Percentiles rank a stretch among this genome's conserved stretches.
Conservation (phyloP, 2,888 invertebrate species). For the Ametastegia equiseti region DNA sequence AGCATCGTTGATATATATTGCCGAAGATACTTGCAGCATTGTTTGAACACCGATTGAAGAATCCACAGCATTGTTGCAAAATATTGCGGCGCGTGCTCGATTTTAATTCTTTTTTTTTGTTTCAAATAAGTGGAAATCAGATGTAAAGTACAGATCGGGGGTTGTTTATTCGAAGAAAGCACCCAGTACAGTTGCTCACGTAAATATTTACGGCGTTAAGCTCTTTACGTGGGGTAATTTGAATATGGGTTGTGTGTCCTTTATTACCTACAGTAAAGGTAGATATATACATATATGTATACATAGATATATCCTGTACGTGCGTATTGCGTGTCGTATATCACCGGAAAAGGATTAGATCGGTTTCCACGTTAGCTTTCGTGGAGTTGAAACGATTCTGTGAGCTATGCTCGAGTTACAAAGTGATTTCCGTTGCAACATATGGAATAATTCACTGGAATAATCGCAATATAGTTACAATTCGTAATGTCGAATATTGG, state of each 20-base stretch:
- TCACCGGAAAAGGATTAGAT: constrained; percentile 23
- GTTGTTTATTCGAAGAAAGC: neutral
- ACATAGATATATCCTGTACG: neutral
- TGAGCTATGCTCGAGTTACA: neutral
- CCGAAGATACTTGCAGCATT: too few species aligned
- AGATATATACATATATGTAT: too few species aligned
- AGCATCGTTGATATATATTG: too few species aligned
- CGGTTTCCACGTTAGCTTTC: neutral
- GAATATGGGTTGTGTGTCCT: neutral
- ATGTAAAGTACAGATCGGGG: neutral
- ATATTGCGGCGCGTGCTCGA: too few species aligned
- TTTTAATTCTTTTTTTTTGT: too few species aligned
- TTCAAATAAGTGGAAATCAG: too few species aligned
- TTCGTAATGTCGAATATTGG: too few species aligned
- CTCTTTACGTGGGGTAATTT: neutral
- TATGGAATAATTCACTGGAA: neutral
- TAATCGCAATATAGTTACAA: too few species aligned
- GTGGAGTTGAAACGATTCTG: neutral
- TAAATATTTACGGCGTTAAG: neutral
- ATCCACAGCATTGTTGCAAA: too few species aligned
- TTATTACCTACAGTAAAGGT: neutral
- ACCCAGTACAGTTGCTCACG: neutral
- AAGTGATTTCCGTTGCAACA: neutral
- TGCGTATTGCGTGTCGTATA: constrained; percentile 16
- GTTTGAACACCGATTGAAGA: too few species aligned